phyloP scores from a whole-genome alignment of 2,113 vertebrate species.

The Coracopsis vasa region DNA sequence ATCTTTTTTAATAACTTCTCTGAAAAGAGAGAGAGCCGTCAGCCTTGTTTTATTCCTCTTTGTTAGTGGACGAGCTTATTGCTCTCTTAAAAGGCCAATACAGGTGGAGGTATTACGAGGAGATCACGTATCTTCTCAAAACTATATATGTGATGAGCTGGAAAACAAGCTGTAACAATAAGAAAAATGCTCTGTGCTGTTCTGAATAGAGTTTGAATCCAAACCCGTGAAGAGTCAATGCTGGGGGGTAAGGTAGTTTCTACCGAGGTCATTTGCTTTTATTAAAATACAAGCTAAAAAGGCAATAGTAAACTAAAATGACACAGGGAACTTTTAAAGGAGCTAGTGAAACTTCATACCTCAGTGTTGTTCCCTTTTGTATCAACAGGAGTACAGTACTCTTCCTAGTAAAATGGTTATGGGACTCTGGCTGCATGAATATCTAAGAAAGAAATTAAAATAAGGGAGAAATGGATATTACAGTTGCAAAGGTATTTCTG shows the following conservation, averaged over 20 bases:
- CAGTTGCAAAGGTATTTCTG: neutral
- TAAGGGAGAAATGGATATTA: neutral
- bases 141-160: neutral
- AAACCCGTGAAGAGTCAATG: neutral
- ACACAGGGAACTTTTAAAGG: neutral
- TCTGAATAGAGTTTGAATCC: neutral
- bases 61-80: neutral
- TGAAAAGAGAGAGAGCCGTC: neutral
- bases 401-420: neutral
- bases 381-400: neutral
- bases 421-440: neutral
- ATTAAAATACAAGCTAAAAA: neutral
- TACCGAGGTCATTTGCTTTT: neutral
- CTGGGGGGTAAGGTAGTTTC: neutral
- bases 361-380: neutral
- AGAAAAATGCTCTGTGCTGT: neutral
- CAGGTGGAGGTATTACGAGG: neutral
- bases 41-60: neutral
- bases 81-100: neutral
- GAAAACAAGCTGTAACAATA: neutral
- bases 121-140: neutral
- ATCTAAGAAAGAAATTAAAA: neutral
- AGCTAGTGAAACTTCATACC: rapidly evolving
- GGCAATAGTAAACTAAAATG: neutral
- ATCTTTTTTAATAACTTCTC: neutral